Percentiles rank a stretch among this genome's conserved stretches.
phyloP scores from a whole-genome alignment of 2,113 vertebrate species.

The Apodemus sylvaticus region DNA sequence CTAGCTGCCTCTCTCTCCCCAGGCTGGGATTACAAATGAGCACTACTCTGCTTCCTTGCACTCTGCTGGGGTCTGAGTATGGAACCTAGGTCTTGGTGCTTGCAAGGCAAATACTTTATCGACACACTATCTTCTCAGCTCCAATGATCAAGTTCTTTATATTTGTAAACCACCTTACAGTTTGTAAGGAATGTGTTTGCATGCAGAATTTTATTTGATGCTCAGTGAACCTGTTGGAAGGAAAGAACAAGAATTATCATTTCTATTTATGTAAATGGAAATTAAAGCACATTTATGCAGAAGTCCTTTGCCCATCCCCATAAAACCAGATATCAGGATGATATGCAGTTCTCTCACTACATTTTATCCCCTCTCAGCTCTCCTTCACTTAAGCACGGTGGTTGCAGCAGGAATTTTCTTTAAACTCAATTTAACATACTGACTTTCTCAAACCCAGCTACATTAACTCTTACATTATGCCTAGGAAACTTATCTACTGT shows the following conservation, averaged over 20 bases:
- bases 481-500: not conserved
- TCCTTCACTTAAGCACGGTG: not conserved
- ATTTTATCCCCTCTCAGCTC: not conserved
- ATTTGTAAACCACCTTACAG: not conserved
- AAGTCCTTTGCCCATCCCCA: not conserved
- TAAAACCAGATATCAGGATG: not conserved
- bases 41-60: not conserved
- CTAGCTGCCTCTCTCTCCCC: not conserved
- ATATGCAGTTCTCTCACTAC: not conserved
- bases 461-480: not conserved
- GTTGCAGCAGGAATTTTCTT: not conserved
- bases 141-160: not conserved
- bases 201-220: not conserved
- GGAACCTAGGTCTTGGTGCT: not conserved
- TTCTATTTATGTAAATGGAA: not conserved
- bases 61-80: not conserved
- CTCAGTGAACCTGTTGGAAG: not conserved
- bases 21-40: not conserved
- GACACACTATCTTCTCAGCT: not conserved
- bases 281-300: not conserved
- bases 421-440: not conserved
- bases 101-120: not conserved
- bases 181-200: not conserved
- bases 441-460: not conserved
- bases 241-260: not conserved